Base-by-base conservation (phyloP, 2,113 vertebrate species). In the Ammodytes marinus region DNA sequence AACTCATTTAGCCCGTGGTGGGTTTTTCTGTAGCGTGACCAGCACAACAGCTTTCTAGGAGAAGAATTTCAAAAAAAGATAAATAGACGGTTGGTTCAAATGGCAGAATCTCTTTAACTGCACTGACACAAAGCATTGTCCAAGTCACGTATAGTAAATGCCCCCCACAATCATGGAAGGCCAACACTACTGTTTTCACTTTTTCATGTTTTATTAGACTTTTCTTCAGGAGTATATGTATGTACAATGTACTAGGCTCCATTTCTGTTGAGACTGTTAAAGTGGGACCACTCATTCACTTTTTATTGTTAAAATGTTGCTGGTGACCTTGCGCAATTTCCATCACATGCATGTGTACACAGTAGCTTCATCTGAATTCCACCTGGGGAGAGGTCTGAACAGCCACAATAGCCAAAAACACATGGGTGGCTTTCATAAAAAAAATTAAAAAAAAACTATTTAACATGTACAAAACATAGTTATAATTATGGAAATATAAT, bases 1-100 rank as follows among this genome's bases (percentile, higher is more conserved):
- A 86, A 94, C 79, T 91, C 85, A 92, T 93, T 94, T 90, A 77
- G 69, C 91, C 73, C 45, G 72, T 37, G 83, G 90, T 80, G 83
- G 84, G 27, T 27, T 92, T 91, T 91, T 84, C 75, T 64, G 49
- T 82, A 80, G 75, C 63, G 77, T 47, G 79, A 90, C 52, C 74
- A 54, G 79, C 69, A 84, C 82, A 78, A 87, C 79, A 75, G 77
- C 72, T 77, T 86, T 84, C 15, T 10, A 46, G 69, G 52, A 79
- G 79, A 63, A 47, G 71, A 82, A 83, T 80, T 59, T 66, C 13
- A 59, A 74, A 74, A 79, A 79, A 79, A 69, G 55, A 42, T 73
- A 76, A 70, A 83, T 35, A 77, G 67, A 70, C 8, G 15, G 15
- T 8, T 47, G 47, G 39, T 10, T 57, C 17, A 61, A 52, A 74